Conservation (phyloP, 2,888 invertebrate genomes). For the Panzeria rudis region DNA sequence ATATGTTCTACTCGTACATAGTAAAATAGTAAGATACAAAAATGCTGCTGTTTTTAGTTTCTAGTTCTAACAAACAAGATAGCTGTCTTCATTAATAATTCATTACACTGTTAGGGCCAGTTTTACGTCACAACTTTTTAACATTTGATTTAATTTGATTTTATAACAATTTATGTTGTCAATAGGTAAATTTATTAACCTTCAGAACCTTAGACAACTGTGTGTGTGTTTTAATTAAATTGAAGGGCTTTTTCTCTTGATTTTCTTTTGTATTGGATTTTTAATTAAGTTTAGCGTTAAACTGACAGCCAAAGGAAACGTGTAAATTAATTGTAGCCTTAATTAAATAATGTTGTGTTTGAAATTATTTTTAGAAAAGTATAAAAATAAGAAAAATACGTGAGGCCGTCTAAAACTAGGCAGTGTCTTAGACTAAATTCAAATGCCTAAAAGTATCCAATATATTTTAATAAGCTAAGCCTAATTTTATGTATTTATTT, state of each 20-base stretch:
- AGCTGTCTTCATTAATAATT: constrained; percentile 34
- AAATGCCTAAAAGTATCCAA: background rate
- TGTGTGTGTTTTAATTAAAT: constrained; percentile 11
- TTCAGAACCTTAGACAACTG: background rate
- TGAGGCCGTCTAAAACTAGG: background rate
- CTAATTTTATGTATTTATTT: background rate
- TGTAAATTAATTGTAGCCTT: background rate
- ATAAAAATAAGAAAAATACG: background rate
- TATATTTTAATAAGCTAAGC: background rate
- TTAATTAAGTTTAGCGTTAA: constrained; percentile 12
- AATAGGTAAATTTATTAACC: constrained; percentile 35
- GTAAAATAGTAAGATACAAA: background rate
- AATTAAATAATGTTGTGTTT: background rate
- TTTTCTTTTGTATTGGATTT: background rate
- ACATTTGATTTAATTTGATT: constrained; percentile 27
- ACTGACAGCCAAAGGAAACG: background rate
- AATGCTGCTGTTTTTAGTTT: background rate
- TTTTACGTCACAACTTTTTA: constrained; percentile 4
- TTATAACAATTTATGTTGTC: constrained; percentile 25
- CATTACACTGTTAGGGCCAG: background rate
- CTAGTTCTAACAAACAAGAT: background rate
- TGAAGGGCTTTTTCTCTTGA: background rate
- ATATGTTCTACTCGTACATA: constrained; percentile 1
- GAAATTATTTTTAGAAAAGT: background rate
- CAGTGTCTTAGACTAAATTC: background rate